These are phyloP conservation scores for Riptortus pedestris DNA, from an alignment of 1,140 invertebrate genomes.

Conservation along the genomic window DNA sequence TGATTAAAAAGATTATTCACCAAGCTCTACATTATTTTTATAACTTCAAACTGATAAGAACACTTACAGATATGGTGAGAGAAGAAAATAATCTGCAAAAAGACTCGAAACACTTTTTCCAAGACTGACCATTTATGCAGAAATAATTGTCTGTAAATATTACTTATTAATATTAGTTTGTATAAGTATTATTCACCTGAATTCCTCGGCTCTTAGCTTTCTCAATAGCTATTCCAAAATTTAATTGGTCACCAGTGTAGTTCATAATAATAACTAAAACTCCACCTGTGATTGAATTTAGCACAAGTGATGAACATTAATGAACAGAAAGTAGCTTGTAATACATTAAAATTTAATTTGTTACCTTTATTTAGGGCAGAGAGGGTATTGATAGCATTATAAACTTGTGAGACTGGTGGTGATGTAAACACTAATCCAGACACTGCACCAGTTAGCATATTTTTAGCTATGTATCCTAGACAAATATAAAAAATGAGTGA, in stretches of 20 bases:
- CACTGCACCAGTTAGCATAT: conserved; percentile 64
- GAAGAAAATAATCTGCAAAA: too few species aligned
- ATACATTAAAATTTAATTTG: too few species aligned
- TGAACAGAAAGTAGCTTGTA: not conserved
- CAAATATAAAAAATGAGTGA: not conserved
- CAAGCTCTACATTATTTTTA: too few species aligned
- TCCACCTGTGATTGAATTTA: conserved; percentile 37
- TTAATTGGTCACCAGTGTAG: conserved; percentile 78
- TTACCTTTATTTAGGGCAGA: conserved; percentile 16
- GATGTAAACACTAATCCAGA: conserved; percentile 68
- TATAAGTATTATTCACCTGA: conserved; percentile 39
- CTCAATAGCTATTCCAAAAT: conserved; percentile 74
- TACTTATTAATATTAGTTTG: conserved; percentile 8
- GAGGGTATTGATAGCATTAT: not conserved
- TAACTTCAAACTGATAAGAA: too few species aligned
- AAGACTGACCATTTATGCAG: too few species aligned
- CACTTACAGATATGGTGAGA: too few species aligned
- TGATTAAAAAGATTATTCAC: too few species aligned
- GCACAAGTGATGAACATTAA: not conserved
- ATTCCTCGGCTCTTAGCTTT: conserved; percentile 52
- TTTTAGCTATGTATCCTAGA: conserved; percentile 63
- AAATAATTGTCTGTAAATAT: not conserved
- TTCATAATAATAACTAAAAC: conserved; percentile 67
- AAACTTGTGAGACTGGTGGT: conserved; percentile 56
- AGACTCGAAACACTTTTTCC: too few species aligned